Evolutionary conservation across 2,797 vertebrate species (phyloP), one percentile per base, ranked within the genome.

Genomic region (Clamator glandarius): DNA sequence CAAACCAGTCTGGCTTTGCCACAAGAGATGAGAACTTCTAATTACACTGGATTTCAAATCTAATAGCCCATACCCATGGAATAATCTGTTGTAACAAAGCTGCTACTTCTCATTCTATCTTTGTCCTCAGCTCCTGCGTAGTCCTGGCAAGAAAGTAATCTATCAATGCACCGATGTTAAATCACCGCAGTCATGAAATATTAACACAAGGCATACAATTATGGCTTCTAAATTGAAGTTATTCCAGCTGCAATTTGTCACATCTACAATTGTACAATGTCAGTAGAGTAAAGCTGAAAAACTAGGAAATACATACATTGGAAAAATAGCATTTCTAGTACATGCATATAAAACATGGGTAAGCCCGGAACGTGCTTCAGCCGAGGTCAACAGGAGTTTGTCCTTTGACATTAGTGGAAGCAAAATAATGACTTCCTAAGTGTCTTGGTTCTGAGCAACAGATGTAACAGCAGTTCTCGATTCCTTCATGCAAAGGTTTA

Each of bases 171-270:
- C 19, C 72, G 88, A 81, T 89, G 74, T 85, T 96, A 93, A 96
- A 95, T 95, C 50, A 91, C 64, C 18, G 36, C 35, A 39, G 70
- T 67, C 68, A 90, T 94, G 33, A 95, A 95, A 89, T 84, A 94
- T 92, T 95, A 95, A 96, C 61, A 79, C 36, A 96, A 95, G 12
- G 17, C 70, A 92, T 70, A 95, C 90, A 95, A n/a, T 95, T 90
- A 90, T 95, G 81, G 85, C 70, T 92, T 50, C 79, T 91, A 92
- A 96, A 94, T 83, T 57, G 77, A 94, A 93, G 77, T 92, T 57
- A 23, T 81, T 90, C 66, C 85, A 92, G 84, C 69, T 93, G 80
- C 62, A 87, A 89, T 96, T 96, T 95, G 55, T 96, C 92, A 86
- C 35, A 35, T 58, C 64, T 94, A 89, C 54, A 69, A 67, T 25